Evolutionary conservation across 2,113 vertebrate species (phyloP).

Genomic region (Dermatemys mawii): DNA sequence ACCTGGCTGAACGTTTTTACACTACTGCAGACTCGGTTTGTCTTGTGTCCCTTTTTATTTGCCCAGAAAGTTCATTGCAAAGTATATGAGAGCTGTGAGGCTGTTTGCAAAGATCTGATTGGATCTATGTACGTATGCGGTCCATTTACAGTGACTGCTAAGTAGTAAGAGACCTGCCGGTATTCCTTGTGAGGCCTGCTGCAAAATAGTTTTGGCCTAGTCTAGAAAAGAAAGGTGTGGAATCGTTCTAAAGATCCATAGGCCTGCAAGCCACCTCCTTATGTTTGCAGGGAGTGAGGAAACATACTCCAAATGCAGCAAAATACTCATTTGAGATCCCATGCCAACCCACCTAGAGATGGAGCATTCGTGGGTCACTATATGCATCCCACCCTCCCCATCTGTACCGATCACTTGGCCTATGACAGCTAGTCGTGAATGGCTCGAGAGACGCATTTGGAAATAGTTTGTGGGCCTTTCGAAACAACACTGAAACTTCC

Average conservation of each 20-base stretch:
- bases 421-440: neutral
- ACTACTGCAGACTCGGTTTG: neutral
- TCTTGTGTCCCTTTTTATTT: neutral
- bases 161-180: neutral
- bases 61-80: neutral
- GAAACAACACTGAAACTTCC: neutral
- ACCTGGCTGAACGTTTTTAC: neutral
- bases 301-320: neutral
- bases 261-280: neutral
- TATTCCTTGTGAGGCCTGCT: neutral
- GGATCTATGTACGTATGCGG: neutral
- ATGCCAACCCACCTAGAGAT: neutral
- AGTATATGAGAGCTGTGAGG: neutral
- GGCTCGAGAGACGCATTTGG: neutral
- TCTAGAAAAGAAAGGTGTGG: neutral
- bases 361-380: neutral
- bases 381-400: neutral
- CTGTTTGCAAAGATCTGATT: neutral
- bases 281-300: neutral
- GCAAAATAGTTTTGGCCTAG: neutral
- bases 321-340: neutral
- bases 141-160: neutral
- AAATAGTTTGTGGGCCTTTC: neutral
- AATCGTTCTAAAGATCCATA: neutral
- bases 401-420: neutral